Evolutionary conservation across 2,797 vertebrate species (phyloP).

Genomic region (Catamblyrhynchus diadema): DNA sequence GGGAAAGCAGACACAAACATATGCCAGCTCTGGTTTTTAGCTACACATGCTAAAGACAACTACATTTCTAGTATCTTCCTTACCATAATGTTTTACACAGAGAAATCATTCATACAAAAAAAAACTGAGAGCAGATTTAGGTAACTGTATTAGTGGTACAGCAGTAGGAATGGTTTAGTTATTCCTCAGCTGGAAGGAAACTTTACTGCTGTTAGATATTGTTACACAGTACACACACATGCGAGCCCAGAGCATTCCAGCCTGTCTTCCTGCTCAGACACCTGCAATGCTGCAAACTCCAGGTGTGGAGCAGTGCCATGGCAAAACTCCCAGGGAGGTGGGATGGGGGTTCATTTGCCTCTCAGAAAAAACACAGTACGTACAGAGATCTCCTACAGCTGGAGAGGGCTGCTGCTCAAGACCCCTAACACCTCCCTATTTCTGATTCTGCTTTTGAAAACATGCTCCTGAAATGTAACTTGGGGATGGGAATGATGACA

Average conservation of each 20-base stretch:
- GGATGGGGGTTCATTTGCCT: neutral
- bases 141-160: neutral
- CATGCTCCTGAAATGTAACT: neutral
- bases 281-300: neutral
- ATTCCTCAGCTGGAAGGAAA: neutral
- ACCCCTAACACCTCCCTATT: fast-evolving
- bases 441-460: neutral
- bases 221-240: neutral
- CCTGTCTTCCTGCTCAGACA: neutral
- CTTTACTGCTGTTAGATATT: neutral
- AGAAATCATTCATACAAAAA: neutral
- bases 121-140: neutral
- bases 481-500: fast-evolving
- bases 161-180: neutral
- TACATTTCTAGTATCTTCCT: neutral
- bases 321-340: neutral
- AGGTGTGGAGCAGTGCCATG: fast-evolving
- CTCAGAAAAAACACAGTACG: neutral
- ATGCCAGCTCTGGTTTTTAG: neutral
- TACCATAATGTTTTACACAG: neutral
- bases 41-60: neutral
- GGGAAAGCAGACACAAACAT: neutral
- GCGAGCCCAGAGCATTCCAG: neutral
- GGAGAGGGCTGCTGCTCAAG: neutral
- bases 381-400: neutral